Evolutionary conservation across 2,113 vertebrate genomes (phyloP).

Genomic region (Platysternon megacephalum): DNA sequence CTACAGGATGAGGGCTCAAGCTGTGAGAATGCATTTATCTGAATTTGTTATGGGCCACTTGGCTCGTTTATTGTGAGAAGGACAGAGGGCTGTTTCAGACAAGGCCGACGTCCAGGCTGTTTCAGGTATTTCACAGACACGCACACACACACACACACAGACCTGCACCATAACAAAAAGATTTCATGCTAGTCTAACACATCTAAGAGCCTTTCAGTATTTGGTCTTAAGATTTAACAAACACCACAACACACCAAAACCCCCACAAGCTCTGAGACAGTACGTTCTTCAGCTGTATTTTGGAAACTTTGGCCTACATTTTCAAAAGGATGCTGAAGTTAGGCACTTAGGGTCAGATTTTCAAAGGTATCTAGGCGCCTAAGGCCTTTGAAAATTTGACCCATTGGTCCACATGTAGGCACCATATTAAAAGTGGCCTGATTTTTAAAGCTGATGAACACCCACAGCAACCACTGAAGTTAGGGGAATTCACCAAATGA

Average conservation of each 20-base stretch:
- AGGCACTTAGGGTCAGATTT: too few relatives aligned
- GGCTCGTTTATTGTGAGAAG: neutral
- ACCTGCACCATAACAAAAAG: neutral
- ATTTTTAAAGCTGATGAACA: neutral
- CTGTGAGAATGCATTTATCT: neutral
- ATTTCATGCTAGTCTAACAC: neutral
- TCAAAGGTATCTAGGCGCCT: neutral
- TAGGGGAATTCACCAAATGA: neutral
- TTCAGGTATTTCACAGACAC: neutral
- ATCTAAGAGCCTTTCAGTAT: neutral
- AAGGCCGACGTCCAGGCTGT: neutral
- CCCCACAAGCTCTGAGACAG: neutral
- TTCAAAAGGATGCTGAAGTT: rapidly evolving
- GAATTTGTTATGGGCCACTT: neutral
- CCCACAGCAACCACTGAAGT: neutral
- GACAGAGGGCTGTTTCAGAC: conserved; percentile 9
- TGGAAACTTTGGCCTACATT: neutral
- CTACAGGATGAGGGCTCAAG: neutral
- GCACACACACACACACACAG: neutral
- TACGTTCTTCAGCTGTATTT: neutral
- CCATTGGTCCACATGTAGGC: neutral
- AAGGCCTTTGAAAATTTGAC: rapidly evolving
- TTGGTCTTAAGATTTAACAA: neutral
- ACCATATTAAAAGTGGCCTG: rapidly evolving
- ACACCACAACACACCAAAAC: neutral